Conservation (phyloP, 2,113 vertebrate species). For the Tamias sibiricus region DNA sequence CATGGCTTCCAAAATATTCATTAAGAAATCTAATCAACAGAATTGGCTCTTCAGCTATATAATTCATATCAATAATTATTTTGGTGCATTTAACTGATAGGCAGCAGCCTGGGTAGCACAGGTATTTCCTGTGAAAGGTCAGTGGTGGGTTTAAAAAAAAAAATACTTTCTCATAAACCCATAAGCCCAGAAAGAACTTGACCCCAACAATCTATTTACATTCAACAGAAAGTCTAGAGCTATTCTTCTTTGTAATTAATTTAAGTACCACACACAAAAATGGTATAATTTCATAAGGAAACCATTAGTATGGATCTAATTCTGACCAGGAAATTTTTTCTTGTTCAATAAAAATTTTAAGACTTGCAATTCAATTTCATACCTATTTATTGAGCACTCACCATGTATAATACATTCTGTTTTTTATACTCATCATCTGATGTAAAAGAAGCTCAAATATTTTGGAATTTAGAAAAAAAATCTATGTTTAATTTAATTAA, state of each 20-base stretch:
- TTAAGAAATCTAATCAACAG: conserved; percentile 82
- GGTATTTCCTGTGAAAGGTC: not conserved
- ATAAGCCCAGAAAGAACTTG: not conserved
- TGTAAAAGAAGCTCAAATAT: not conserved
- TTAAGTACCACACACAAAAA: not conserved
- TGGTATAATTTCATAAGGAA: not conserved
- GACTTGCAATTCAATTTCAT: not conserved
- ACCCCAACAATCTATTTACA: not conserved
- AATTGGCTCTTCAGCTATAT: conserved; percentile 52
- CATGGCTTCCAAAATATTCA: conserved; percentile 68
- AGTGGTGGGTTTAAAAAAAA: conserved; percentile 30
- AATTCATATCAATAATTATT: conserved; percentile 72
- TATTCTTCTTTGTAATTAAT: not conserved
- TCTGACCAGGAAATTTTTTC: not conserved
- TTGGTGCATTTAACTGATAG: conserved; percentile 68
- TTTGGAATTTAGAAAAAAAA: not conserved
- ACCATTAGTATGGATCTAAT: not conserved
- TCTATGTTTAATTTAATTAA: not conserved
- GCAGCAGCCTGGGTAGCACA: not conserved
- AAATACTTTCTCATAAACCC: not conserved
- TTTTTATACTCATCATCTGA: not conserved
- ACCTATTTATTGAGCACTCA: not conserved
- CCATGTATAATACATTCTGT: not conserved
- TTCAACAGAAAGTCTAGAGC: not conserved
- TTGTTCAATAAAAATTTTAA: not conserved